These are phyloP conservation scores for Amblyjoppa proteus DNA, from an alignment of 2,888 invertebrate genomes.

Conservation along the genomic window DNA sequence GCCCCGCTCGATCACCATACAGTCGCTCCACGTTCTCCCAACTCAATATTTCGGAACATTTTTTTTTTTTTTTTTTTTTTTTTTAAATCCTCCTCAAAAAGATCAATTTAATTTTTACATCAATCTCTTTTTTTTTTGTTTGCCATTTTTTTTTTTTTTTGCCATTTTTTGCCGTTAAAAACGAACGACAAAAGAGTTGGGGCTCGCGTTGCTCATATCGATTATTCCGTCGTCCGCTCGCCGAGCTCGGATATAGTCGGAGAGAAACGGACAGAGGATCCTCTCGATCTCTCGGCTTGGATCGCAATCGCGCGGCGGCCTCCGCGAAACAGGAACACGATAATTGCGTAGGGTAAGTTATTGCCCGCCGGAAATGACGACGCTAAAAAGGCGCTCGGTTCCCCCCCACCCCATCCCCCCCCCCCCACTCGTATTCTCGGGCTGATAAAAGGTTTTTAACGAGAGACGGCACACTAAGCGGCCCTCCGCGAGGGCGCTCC, in stretches of 20 bases:
- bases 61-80: neutral
- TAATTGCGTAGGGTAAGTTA: conserved; percentile 75
- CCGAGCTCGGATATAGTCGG: neutral
- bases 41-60: neutral
- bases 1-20: too few relatives aligned
- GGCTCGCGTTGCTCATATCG: neutral
- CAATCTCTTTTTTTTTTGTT: neutral
- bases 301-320: conserved; percentile 37
- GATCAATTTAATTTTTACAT: too few relatives aligned
- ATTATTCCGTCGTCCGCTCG: neutral
- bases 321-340: conserved; percentile 72
- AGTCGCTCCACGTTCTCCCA: too few relatives aligned
- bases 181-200: neutral
- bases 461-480: conserved; percentile 42
- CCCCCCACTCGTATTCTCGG: conserved; percentile 22
- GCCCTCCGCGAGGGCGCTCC: neutral
- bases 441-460: conserved; percentile 42
- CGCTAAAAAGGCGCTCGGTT: conserved; percentile 70
- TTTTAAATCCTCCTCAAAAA: too few relatives aligned
- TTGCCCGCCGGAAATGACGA: conserved; percentile 75
- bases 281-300: neutral
- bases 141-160: neutral
- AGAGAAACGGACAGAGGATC: conserved; percentile 16
- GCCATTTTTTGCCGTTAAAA: neutral
- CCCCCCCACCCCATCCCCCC: neutral